Conservation (phyloP, 2,888 invertebrate species). For the Rotaria socialis region DNA sequence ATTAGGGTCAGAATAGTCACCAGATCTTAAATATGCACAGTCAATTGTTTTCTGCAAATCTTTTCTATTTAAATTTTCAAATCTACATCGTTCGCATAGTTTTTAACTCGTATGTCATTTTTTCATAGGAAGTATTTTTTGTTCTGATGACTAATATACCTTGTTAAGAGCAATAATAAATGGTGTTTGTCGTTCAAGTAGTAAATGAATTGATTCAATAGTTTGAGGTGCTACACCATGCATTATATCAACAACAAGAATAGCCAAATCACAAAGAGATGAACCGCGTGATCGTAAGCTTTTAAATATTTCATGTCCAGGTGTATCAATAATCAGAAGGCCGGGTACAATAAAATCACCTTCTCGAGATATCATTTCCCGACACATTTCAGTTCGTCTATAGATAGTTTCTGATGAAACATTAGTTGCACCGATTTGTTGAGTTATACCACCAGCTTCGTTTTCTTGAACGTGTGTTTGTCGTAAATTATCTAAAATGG, state of each 20-base stretch:
- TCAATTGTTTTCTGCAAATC: no score
- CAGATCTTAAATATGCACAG: no score
- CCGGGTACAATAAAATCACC: slow-evolving; percentile 82
- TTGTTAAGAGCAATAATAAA: slow-evolving; percentile 97
- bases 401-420: slow-evolving; percentile 91
- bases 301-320: slow-evolving; percentile 95
- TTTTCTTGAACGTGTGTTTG: slow-evolving; percentile 62
- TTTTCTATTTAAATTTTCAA: no score
- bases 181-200: slow-evolving; percentile 87
- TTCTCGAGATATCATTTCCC: slow-evolving; percentile 63
- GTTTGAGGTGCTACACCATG: slow-evolving; percentile 98
- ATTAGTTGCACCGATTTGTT: slow-evolving; percentile 98
- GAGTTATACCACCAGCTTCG: slow-evolving; percentile 98
- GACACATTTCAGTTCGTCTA: slow-evolving; percentile 87
- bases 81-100: no score
- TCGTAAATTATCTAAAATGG: slow-evolving; percentile 83
- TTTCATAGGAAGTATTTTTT: no score
- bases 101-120: no score
- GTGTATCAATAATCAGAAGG: slow-evolving; percentile 94
- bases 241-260: slow-evolving; percentile 90
- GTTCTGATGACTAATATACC: slow-evolving; percentile 58
- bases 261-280: slow-evolving; percentile 96
- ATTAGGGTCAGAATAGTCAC: no score
- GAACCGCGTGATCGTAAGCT: slow-evolving; percentile 93
- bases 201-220: slow-evolving; percentile 89